Evolutionary conservation across 2,113 vertebrate species (phyloP).

Genomic region (Probosciger aterrimus): DNA sequence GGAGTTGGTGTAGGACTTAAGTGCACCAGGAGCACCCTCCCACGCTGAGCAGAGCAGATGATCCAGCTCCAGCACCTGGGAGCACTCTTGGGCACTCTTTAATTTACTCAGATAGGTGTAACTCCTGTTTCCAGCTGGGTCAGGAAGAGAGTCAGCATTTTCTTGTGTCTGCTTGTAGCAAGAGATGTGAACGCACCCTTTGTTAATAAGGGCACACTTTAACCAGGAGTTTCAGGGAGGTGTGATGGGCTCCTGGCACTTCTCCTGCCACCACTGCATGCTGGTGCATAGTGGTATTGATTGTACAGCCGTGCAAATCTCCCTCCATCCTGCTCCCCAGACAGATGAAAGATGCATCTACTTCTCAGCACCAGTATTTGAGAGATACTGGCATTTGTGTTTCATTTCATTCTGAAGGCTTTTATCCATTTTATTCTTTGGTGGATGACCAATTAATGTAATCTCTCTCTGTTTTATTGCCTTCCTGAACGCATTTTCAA

Average conservation of each 20-base stretch:
- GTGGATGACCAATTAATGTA: constrained; percentile 16
- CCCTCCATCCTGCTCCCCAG: not conserved
- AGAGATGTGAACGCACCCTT: not conserved
- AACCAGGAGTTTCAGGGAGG: not conserved
- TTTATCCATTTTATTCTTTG: not conserved
- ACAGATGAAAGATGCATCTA: not conserved
- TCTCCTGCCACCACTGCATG: not conserved
- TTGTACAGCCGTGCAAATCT: not conserved
- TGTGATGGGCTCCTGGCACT: not conserved
- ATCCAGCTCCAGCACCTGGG: not conserved
- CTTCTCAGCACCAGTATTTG: not conserved
- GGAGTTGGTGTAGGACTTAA: not conserved
- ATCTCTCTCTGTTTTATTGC: not conserved
- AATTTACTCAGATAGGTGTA: not conserved
- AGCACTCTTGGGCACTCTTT: not conserved
- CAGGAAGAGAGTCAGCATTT: not conserved
- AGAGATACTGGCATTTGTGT: not conserved
- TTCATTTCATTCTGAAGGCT: not conserved
- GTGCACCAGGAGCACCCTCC: not conserved
- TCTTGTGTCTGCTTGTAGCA: not conserved
- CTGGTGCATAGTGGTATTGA: not conserved
- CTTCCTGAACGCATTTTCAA: constrained; percentile 14
- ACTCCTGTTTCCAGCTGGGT: not conserved
- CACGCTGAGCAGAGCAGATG: fast-evolving
- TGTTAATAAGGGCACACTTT: not conserved